phyloP scores from a whole-genome alignment of 2,797 vertebrate species.

The Cryptoblepharus egeriae region DNA sequence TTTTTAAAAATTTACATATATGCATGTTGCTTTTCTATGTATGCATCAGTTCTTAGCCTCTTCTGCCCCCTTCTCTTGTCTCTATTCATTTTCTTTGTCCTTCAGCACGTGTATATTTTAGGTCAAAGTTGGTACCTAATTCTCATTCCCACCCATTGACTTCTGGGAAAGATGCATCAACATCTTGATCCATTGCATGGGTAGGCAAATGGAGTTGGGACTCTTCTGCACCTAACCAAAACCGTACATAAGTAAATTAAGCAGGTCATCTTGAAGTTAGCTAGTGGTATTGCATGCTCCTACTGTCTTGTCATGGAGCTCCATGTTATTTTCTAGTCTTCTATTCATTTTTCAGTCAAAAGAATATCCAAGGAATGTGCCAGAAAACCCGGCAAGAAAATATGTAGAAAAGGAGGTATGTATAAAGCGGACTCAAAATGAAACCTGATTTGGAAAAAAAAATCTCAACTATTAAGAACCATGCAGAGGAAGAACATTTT shows the following conservation, averaged over 20 bases:
- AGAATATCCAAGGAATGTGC: constrained; percentile 97
- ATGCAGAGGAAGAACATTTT: constrained; percentile 62
- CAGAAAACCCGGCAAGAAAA: constrained; percentile 96
- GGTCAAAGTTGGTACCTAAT: constrained; percentile 80
- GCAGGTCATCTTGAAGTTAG: constrained; percentile 81
- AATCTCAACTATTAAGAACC: constrained; percentile 3
- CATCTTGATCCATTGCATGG: constrained; percentile 88
- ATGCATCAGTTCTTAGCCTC: constrained; percentile 71
- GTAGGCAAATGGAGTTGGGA: constrained; percentile 84
- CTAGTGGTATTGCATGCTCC: constrained; percentile 89
- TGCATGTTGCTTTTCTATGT: constrained; percentile 85
- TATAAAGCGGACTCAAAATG: constrained; percentile 81
- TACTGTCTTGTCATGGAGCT: constrained; percentile 89
- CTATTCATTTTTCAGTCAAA: constrained; percentile 97
- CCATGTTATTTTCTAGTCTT: constrained; percentile 98
- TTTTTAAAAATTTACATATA: constrained; percentile 69
- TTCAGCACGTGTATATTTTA: constrained; percentile 82
- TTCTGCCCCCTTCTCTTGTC: constrained; percentile 62
- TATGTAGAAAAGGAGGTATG: constrained; percentile 97
- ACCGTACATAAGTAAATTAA: constrained; percentile 23
- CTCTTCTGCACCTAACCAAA: constrained; percentile 80
- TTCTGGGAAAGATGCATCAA: constrained; percentile 87
- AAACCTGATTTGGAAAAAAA: constrained; percentile 62
- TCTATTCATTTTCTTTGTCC: constrained; percentile 70
- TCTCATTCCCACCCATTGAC: constrained; percentile 79